Conservation (phyloP, 2,113 vertebrate species). For the Catagonus wagneri region DNA sequence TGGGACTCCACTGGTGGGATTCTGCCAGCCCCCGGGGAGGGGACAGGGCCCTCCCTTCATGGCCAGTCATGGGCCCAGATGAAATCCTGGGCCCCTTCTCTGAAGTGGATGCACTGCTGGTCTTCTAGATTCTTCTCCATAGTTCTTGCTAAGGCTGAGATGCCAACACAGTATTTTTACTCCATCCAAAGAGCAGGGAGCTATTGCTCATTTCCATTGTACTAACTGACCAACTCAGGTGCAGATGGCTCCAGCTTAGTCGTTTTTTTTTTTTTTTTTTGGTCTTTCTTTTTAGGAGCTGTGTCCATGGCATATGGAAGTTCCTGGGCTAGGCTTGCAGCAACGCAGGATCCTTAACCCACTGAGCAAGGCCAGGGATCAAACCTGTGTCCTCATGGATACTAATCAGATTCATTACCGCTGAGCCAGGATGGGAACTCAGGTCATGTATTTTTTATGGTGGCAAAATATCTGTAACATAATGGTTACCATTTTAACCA, state of each 20-base stretch:
- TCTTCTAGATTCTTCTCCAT: conserved; percentile 39
- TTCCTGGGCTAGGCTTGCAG: too few species aligned
- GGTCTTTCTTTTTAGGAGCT: too few species aligned
- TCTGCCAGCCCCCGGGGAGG: neutral
- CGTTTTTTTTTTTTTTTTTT: neutral
- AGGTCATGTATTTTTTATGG: neutral
- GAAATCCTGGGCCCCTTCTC: neutral
- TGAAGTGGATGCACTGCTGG: neutral
- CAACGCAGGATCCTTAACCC: too few species aligned
- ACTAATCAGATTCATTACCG: too few species aligned
- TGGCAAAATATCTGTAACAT: neutral
- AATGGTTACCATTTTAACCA: conserved; percentile 15
- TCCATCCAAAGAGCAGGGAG: neutral
- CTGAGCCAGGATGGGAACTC: too few species aligned
- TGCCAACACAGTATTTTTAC: conserved; percentile 1
- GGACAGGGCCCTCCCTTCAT: neutral
- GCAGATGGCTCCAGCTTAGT: neutral
- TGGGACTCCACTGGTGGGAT: neutral
- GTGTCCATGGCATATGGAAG: too few species aligned
- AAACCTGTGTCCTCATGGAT: too few species aligned
- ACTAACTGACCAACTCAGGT: neutral
- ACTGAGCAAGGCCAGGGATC: too few species aligned
- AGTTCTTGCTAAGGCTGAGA: neutral
- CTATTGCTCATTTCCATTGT: neutral
- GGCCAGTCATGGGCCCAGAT: neutral